Conservation (phyloP, 2,113 vertebrate species). For the Tiliqua scincoides region DNA sequence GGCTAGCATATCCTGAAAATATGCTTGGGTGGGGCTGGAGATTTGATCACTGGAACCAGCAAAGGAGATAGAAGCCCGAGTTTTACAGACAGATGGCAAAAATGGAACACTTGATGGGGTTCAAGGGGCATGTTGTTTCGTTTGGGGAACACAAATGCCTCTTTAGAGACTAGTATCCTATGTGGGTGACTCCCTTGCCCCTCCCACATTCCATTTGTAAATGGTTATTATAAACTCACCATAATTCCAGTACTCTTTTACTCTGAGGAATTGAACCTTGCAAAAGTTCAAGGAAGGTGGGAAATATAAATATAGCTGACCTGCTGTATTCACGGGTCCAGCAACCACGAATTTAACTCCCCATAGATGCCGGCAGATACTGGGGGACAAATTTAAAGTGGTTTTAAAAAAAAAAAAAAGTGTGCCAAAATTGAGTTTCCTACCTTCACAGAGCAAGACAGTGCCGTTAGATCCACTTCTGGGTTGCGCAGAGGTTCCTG, state of each 20-base stretch:
- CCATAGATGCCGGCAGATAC: too few relatives aligned
- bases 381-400: too few relatives aligned
- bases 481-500: too few relatives aligned
- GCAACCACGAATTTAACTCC: too few relatives aligned
- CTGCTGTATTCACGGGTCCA: too few relatives aligned
- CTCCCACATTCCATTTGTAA: not conserved
- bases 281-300: not conserved
- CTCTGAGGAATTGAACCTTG: not conserved
- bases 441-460: too few relatives aligned
- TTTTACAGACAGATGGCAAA: not conserved
- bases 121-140: not conserved
- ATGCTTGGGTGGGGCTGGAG: not conserved
- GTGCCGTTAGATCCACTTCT: too few relatives aligned
- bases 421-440: too few relatives aligned
- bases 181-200: not conserved
- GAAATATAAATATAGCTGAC: too few relatives aligned
- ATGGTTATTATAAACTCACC: not conserved
- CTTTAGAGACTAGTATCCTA: not conserved
- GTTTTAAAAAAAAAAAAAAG: too few relatives aligned
- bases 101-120: not conserved
- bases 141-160: not conserved
- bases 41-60: not conserved
- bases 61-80: not conserved
- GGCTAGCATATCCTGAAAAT: not conserved
- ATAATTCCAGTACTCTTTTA: not conserved